Evolutionary conservation across 2,888 invertebrate species (phyloP).

Genomic region (Himalopsyche kuldschensis): DNA sequence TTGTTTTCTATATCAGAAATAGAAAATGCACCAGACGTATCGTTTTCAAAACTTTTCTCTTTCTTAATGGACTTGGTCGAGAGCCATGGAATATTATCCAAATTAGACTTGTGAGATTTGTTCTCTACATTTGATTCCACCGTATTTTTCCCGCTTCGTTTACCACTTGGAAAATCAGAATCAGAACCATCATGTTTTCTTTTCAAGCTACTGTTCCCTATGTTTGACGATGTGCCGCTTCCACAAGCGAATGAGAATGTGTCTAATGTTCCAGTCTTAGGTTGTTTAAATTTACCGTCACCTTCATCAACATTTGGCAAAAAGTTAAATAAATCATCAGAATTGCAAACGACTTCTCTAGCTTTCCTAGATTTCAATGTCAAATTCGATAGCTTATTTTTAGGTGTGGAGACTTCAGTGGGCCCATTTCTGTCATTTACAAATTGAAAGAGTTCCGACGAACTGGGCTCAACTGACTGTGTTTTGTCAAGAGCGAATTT

Average conservation of each 20-base stretch:
- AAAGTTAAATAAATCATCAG: background rate
- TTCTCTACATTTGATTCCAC: background rate
- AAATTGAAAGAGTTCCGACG: background rate
- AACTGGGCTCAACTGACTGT: background rate
- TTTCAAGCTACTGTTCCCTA: slow-evolving; percentile 3
- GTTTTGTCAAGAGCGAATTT: background rate
- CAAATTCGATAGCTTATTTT: background rate
- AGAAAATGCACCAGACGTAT: background rate
- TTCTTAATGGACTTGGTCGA: background rate
- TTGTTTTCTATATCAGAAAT: background rate
- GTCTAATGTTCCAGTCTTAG: background rate
- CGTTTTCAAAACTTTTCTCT: background rate
- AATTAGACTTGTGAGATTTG: background rate
- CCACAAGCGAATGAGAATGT: background rate
- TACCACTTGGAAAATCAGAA: slow-evolving; percentile 14
- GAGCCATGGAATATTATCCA: background rate
- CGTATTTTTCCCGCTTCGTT: background rate
- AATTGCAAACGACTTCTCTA: background rate
- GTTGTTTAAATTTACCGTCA: background rate
- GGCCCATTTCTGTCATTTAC: background rate
- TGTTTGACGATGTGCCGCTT: slow-evolving; percentile 1
- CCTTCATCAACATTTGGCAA: background rate
- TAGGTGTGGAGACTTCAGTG: background rate
- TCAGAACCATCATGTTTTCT: slow-evolving; percentile 15
- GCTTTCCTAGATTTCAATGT: background rate